Conservation (phyloP, 2,888 invertebrate genomes). For the Aplocera efformata region DNA sequence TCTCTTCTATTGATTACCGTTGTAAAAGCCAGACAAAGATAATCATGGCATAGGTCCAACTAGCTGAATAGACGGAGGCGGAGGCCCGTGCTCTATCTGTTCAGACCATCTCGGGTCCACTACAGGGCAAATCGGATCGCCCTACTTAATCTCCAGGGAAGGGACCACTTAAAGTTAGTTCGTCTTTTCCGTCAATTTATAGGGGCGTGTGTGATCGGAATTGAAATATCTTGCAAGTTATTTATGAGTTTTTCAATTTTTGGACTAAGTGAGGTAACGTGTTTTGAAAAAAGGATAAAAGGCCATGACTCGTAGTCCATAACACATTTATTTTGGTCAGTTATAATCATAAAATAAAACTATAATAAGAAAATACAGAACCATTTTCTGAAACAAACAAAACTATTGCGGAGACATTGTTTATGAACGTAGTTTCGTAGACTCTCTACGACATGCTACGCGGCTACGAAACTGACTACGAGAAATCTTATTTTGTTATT, state of each 20-base stretch:
- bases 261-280: no score
- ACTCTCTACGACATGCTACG: constrained; percentile 19
- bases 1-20: not conserved
- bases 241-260: not conserved
- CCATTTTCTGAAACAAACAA: constrained; percentile 1
- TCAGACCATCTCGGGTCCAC: constrained; percentile 21
- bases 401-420: constrained; percentile 15
- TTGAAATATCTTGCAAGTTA: constrained; percentile 1
- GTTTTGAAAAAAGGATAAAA: no score
- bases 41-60: constrained; percentile 27
- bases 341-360: constrained; percentile 4
- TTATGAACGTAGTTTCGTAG: constrained; percentile 13
- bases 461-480: constrained; percentile 14
- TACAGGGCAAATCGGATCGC: constrained; percentile 19
- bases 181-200: constrained; percentile 13
- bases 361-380: not conserved
- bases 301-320: no score
- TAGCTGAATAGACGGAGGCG: constrained; percentile 13
- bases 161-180: constrained; percentile 18
- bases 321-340: no score
- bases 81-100: constrained; percentile 29
- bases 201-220: constrained; percentile 20
- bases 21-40: constrained; percentile 14
- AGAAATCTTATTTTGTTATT: constrained; percentile 15
- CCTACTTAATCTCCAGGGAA: constrained; percentile 21